phyloP scores from a whole-genome alignment of 2,113 vertebrate species.

The Lophotis ruficrista region DNA sequence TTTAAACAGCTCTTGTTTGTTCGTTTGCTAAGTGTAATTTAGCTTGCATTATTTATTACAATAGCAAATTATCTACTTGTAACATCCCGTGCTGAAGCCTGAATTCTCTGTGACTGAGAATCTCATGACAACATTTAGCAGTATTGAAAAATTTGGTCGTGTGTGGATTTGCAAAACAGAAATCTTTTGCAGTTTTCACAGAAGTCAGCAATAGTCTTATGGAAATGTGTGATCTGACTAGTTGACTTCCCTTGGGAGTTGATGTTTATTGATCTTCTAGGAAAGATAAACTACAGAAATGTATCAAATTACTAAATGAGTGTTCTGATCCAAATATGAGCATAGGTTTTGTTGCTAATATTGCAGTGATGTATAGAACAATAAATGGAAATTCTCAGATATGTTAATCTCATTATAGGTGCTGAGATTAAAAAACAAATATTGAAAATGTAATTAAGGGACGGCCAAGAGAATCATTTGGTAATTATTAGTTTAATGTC shows the following conservation, averaged over 20 bases:
- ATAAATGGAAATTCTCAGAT: not conserved
- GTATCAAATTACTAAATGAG: not conserved
- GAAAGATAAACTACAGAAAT: conserved; percentile 14
- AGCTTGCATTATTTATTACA: conserved; percentile 50
- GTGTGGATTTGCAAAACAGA: not conserved
- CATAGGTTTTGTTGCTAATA: not conserved
- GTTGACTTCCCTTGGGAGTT: not conserved
- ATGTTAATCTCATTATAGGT: not conserved
- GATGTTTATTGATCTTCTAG: conserved; percentile 14
- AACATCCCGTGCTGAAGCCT: not conserved
- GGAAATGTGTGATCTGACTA: not conserved
- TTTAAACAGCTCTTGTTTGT: not conserved
- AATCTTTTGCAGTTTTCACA: not conserved
- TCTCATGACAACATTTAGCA: not conserved
- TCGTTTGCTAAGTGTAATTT: conserved; percentile 29
- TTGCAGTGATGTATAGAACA: not conserved
- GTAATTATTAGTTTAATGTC: not conserved
- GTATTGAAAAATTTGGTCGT: not conserved
- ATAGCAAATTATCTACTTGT: conserved; percentile 23
- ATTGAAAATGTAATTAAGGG: not conserved
- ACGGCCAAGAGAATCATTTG: not conserved
- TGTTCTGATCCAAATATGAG: not conserved
- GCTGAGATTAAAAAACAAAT: not conserved
- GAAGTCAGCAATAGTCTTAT: not conserved
- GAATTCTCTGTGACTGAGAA: not conserved